phyloP scores from a whole-genome alignment of 1,140 invertebrate species.

The Zaprionus ghesquierei region DNA sequence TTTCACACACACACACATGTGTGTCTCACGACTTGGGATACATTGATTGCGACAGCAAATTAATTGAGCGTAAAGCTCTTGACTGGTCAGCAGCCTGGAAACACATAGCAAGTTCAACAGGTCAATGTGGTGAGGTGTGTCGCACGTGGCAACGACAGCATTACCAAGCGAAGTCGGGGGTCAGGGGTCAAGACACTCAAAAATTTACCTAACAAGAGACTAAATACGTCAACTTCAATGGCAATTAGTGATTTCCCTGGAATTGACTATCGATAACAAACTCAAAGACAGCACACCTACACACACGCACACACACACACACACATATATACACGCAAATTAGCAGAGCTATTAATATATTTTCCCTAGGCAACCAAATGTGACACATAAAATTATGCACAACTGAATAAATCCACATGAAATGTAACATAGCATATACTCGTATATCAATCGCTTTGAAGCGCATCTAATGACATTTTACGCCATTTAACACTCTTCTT shows the following conservation, averaged over 20 bases:
- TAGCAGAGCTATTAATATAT: neutral
- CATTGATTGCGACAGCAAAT: conserved; percentile 63
- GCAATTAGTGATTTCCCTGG: conserved; percentile 11
- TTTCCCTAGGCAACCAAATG: neutral
- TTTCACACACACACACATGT: conserved; percentile 18
- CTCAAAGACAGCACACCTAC: neutral
- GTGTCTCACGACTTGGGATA: conserved; percentile 26
- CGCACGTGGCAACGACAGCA: neutral
- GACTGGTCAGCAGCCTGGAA: conserved; percentile 27
- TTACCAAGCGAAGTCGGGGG: neutral
- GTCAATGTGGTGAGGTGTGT: conserved; percentile 7
- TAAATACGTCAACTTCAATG: conserved; percentile 5
- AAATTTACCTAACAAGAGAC: neutral
- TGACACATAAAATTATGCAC: neutral
- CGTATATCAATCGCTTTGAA: conserved; percentile 1
- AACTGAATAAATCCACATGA: neutral
- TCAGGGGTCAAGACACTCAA: neutral
- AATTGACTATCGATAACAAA: neutral
- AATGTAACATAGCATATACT: neutral
- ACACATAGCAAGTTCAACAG: conserved; percentile 27
- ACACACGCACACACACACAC: neutral
- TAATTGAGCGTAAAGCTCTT: conserved; percentile 67
- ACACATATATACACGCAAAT: neutral
- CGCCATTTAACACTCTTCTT: neutral
- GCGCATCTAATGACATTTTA: conserved; percentile 4